phyloP scores from a whole-genome alignment of 1,140 invertebrate genomes.

The Drosophila malerkotliana region DNA sequence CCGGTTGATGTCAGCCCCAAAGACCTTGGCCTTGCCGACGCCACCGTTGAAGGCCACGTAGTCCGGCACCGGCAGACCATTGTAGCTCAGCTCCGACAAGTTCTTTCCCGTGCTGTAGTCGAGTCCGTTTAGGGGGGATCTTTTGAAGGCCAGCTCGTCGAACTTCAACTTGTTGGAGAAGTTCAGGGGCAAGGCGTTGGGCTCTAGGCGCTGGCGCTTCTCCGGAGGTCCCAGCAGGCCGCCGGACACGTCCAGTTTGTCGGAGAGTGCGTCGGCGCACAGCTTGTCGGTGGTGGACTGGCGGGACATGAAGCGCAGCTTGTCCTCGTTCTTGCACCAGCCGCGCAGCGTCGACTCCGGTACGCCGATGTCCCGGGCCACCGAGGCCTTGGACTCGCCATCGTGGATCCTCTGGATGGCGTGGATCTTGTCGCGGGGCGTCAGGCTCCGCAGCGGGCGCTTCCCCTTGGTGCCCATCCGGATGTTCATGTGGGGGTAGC shows the following conservation, averaged over 20 bases:
- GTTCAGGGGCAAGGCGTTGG: conserved; percentile 76
- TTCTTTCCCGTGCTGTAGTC: conserved; percentile 79
- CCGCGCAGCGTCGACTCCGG: conserved; percentile 92
- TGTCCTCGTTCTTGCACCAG: conserved; percentile 93
- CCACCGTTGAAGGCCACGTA: conserved; percentile 69
- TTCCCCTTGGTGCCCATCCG: conserved; percentile 86
- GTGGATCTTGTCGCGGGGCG: conserved; percentile 90
- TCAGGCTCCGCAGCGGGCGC: conserved; percentile 88
- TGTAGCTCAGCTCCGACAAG: conserved; percentile 70
- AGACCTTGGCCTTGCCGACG: conserved; percentile 67
- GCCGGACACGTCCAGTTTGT: conserved; percentile 82
- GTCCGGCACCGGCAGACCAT: conserved; percentile 61
- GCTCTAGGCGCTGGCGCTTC: conserved; percentile 84
- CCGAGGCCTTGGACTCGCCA: conserved; percentile 92
- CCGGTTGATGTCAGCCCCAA: conserved; percentile 77
- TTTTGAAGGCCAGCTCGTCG: conserved; percentile 75
- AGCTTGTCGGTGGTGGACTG: conserved; percentile 87
- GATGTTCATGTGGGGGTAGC: conserved; percentile 82
- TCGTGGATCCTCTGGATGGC: conserved; percentile 91
- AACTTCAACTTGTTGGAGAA: conserved; percentile 83
- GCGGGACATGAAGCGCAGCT: conserved; percentile 89
- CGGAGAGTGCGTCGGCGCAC: conserved; percentile 65
- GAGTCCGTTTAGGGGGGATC: conserved; percentile 70
- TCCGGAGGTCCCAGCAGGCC: conserved; percentile 85
- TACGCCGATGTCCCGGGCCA: conserved; percentile 91